These are phyloP conservation scores for Macaria notata DNA, from an alignment of 2,888 invertebrate species.

Conservation along the genomic window DNA sequence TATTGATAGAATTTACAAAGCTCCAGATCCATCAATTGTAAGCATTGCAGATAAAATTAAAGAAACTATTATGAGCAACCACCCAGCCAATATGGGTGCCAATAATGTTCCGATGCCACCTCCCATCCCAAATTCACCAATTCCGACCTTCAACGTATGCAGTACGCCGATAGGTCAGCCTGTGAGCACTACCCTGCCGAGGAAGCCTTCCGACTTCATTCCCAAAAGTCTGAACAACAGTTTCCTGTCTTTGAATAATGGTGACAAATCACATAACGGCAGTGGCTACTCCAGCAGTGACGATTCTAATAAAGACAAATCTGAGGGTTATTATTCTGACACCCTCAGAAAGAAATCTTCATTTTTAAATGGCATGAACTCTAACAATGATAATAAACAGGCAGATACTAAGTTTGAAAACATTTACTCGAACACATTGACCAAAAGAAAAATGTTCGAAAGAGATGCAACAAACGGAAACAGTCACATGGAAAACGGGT, in stretches of 20 bases:
- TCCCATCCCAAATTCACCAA: slow-evolving; percentile 66
- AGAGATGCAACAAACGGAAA: slow-evolving; percentile 47
- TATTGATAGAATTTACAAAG: slow-evolving; percentile 58
- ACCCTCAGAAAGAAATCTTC: slow-evolving; percentile 56
- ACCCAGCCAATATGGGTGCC: slow-evolving; percentile 47
- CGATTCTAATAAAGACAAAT: slow-evolving; percentile 59
- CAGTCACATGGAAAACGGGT: slow-evolving; percentile 35
- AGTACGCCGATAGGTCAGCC: slow-evolving; percentile 51
- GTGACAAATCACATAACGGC: slow-evolving; percentile 52
- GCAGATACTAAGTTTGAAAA: slow-evolving; percentile 55
- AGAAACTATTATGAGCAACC: slow-evolving; percentile 61
- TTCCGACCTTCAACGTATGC: slow-evolving; percentile 61
- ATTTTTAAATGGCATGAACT: slow-evolving; percentile 56
- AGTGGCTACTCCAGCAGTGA: slow-evolving; percentile 56
- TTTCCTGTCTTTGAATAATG: slow-evolving; percentile 36
- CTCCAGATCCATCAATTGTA: slow-evolving; percentile 55
- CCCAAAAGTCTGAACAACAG: slow-evolving; percentile 47
- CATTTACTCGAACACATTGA: slow-evolving; percentile 63
- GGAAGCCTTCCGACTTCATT: slow-evolving; percentile 47
- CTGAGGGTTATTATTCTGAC: slow-evolving; percentile 50
- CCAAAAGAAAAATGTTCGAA: slow-evolving; percentile 69
- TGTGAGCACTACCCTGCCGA: slow-evolving; percentile 38
- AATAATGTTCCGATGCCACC: slow-evolving; percentile 60
- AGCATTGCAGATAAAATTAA: slow-evolving; percentile 63
- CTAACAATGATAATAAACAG: slow-evolving; percentile 46